Evolutionary conservation across 1,140 invertebrate genomes (phyloP).

Genomic region (Drosophila quadrilineata): DNA sequence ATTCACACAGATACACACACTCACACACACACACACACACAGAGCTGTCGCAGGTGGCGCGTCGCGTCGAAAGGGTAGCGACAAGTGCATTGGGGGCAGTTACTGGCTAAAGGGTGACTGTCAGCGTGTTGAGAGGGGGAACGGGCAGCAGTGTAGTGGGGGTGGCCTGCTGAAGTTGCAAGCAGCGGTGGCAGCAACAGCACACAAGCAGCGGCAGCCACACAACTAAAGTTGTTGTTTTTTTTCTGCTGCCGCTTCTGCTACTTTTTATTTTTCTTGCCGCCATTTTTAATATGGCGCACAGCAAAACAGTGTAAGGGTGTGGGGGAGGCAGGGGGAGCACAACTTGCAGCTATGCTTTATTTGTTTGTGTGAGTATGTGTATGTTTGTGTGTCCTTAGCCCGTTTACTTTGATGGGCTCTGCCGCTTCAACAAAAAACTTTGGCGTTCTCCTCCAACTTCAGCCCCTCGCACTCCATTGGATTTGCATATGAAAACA

Average conservation of each 20-base stretch:
- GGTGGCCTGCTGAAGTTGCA: constrained; percentile 48
- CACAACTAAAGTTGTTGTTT: too few relatives aligned
- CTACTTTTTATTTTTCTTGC: too few relatives aligned
- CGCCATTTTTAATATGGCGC: constrained; percentile 76
- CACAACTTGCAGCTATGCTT: too few relatives aligned
- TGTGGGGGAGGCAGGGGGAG: too few relatives aligned
- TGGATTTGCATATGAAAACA: constrained; percentile 78
- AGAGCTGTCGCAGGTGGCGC: constrained; percentile 28
- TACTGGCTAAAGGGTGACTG: constrained; percentile 32
- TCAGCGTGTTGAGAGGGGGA: not conserved
- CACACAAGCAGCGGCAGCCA: constrained; percentile 24
- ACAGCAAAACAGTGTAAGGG: too few relatives aligned
- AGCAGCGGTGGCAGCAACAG: constrained; percentile 22
- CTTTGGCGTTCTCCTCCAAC: constrained; percentile 42
- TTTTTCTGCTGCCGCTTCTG: too few relatives aligned
- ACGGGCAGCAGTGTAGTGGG: too few relatives aligned
- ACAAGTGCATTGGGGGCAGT: constrained; percentile 6
- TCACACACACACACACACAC: not conserved
- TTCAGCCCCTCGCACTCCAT: too few relatives aligned
- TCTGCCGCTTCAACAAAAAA: constrained; percentile 20
- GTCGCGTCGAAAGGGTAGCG: constrained; percentile 31
- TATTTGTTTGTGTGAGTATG: too few relatives aligned
- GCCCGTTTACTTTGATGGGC: constrained; percentile 29
- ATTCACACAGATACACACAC: constrained; percentile 5
- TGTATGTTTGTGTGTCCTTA: too few relatives aligned